A percentile compares a stretch with the other conserved stretches of the same genome.
phyloP scores from a whole-genome alignment of 2,888 invertebrate genomes.

The Erebia ligea region DNA sequence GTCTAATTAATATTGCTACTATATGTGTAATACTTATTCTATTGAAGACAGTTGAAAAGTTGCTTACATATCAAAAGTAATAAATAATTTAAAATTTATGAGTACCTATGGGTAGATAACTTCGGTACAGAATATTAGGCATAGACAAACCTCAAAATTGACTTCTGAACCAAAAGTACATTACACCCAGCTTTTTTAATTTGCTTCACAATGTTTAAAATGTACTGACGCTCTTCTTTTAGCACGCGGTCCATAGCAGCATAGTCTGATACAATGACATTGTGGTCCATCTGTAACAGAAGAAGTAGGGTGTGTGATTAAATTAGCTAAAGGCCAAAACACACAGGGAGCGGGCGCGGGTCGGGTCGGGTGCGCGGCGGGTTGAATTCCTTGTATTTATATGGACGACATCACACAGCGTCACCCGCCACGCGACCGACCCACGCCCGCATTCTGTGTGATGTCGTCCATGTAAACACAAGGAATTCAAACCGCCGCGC shows the following conservation, averaged over 20 bases:
- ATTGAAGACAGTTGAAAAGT: background rate
- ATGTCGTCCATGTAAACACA: too few relatives aligned
- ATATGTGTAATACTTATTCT: background rate
- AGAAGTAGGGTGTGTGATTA: conserved; percentile 1
- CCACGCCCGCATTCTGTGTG: too few relatives aligned
- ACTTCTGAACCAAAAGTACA: conserved; percentile 95
- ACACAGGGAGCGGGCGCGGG: too few relatives aligned
- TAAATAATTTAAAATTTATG: too few relatives aligned
- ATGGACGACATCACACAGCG: too few relatives aligned
- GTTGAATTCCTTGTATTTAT: too few relatives aligned
- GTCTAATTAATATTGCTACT: background rate
- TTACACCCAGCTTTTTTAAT: conserved; percentile 99
- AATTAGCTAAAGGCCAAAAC: too few relatives aligned
- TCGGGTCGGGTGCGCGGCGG: too few relatives aligned
- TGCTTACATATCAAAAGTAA: too few relatives aligned
- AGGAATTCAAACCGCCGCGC: too few relatives aligned
- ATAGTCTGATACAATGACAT: conserved; percentile 98
- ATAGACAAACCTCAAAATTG: conserved; percentile 85
- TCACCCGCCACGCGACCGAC: too few relatives aligned
- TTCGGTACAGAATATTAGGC: background rate
- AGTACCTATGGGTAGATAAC: too few relatives aligned
- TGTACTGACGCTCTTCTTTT: conserved; percentile 98
- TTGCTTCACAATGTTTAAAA: conserved; percentile 98
- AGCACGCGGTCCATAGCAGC: conserved; percentile 99
- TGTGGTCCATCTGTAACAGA: conserved; percentile 92